Evolutionary conservation across 2,113 vertebrate genomes (phyloP), one percentile per base, ranked within the genome.

Genomic region (Lagopus leucura): DNA sequence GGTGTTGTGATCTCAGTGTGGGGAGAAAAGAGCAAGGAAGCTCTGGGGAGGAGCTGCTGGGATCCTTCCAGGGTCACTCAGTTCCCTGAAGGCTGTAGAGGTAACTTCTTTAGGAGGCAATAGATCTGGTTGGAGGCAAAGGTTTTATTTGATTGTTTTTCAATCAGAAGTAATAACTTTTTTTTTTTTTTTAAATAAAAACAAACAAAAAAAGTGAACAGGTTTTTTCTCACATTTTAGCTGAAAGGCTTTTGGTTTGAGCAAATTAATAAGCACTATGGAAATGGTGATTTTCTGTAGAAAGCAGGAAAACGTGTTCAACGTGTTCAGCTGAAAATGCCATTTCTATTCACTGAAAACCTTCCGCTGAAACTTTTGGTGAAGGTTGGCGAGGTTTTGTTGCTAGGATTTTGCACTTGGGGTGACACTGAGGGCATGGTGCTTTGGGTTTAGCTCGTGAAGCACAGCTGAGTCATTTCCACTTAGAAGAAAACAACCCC

Each of bases 331-430:
- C 71, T 71, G 57, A 61, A 85, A 88, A 63, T 0, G 1, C 17
- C 22, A 19, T 75, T 78, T 78, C 38, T 75, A n/a, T 79, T 90
- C 78, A n/a, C 13, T 5, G 43, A 71, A 88, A 91, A 86, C 10
- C 4, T 83, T 84, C 48, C 30, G 22, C 25, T 36, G 82, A 69
- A 36, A 54, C 54, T 89, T 86, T 66, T 90, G 71, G 57, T 74
- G 75, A 91, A 85, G 42, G 40, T 63, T 69, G 73, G 70, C 13
- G 42, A 66, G 66, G 34, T 86, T 92, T 88, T 89, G 30, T 80
- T 88, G 43, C 79, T 64, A n/a, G 65, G 72, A 60, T 91, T 93
- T 92, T 89, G 38, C 63, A 71, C 48, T 63, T 1, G 0, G 48
- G 61, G 43, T 20, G 47, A 74, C 78, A 67, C 21, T 3, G 47